Percentiles rank a stretch among this genome's conserved stretches.
Conservation (phyloP, 2,888 invertebrate genomes). For the Archaeoteleia sp. region DNA sequence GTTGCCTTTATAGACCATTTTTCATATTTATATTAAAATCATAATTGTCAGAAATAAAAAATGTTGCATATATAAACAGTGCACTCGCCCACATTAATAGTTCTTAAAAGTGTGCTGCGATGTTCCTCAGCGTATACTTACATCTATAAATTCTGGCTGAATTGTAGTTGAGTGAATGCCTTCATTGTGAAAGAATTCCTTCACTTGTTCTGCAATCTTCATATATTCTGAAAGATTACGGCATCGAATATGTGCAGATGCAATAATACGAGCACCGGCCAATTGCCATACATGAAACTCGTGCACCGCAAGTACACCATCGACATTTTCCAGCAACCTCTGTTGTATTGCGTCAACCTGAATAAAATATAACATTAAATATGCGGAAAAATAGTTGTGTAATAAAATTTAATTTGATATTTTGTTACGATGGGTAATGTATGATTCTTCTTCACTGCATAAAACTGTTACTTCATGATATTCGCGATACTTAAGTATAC, state of each 20-base stretch:
- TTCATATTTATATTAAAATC: too few species aligned
- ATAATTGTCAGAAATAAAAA: too few species aligned
- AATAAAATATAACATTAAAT: too few species aligned
- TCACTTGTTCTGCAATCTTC: conserved; percentile 96
- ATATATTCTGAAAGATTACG: conserved; percentile 96
- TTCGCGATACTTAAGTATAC: conserved; percentile 14
- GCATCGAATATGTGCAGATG: conserved; percentile 97
- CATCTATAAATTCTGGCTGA: conserved; percentile 97
- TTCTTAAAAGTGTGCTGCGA: too few species aligned
- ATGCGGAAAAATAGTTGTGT: too few species aligned
- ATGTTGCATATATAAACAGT: too few species aligned
- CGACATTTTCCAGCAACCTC: conserved; percentile 90
- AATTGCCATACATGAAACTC: conserved; percentile 99
- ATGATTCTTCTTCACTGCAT: too few species aligned
- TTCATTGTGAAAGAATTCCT: conserved; percentile 98
- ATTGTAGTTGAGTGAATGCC: conserved; percentile 99
- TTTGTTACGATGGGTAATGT: too few species aligned
- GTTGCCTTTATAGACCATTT: too few species aligned
- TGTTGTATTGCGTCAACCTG: conserved; percentile 93
- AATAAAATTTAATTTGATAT: too few species aligned
- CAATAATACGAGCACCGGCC: conserved; percentile 96
- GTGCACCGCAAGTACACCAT: conserved; percentile 96
- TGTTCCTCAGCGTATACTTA: conserved; percentile 79
- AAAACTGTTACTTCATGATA: too few species aligned
- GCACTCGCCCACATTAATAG: too few species aligned